phyloP scores from a whole-genome alignment of 2,797 vertebrate genomes.

The Hippocampus kuda region DNA sequence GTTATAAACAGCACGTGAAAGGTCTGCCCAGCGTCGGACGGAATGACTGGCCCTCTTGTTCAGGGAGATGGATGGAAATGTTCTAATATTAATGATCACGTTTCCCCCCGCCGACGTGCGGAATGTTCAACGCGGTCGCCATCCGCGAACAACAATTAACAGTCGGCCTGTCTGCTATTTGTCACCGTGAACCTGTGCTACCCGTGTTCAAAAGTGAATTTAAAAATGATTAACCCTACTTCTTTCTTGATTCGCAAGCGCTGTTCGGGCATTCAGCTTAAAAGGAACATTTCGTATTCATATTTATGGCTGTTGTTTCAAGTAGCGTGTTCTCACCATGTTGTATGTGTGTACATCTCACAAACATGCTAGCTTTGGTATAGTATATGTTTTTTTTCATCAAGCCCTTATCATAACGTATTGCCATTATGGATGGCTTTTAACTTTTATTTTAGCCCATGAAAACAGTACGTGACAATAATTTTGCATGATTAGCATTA shows the following conservation, averaged over 20 bases:
- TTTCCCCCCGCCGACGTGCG: slow-evolving; percentile 54
- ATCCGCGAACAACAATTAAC: slow-evolving; percentile 72
- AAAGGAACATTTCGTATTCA: not conserved
- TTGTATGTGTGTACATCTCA: too few species aligned
- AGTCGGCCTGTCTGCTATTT: slow-evolving; percentile 34
- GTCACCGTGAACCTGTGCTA: slow-evolving; percentile 29
- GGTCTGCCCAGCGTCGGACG: slow-evolving; percentile 45
- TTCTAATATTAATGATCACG: slow-evolving; percentile 65
- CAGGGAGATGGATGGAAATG: slow-evolving; percentile 57
- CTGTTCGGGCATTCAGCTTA: not conserved
- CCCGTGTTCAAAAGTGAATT: not conserved
- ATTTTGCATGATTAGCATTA: too few species aligned
- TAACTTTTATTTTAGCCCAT: too few species aligned
- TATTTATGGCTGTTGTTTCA: too few species aligned
- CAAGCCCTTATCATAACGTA: too few species aligned
- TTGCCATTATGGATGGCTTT: too few species aligned
- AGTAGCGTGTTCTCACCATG: too few species aligned
- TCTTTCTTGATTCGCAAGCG: not conserved
- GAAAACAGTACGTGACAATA: too few species aligned
- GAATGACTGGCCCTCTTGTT: slow-evolving; percentile 56
- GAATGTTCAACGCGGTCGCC: slow-evolving; percentile 64
- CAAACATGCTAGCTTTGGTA: too few species aligned
- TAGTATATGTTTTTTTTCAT: too few species aligned
- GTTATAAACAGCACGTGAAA: slow-evolving; percentile 51
- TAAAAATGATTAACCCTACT: slow-evolving; percentile 1